Percentiles rank a stretch among this genome's conserved stretches.
Evolutionary conservation across 35 echinoderm and acorn worm species (phyloP).

Genomic region (Amphiura filiformis): DNA sequence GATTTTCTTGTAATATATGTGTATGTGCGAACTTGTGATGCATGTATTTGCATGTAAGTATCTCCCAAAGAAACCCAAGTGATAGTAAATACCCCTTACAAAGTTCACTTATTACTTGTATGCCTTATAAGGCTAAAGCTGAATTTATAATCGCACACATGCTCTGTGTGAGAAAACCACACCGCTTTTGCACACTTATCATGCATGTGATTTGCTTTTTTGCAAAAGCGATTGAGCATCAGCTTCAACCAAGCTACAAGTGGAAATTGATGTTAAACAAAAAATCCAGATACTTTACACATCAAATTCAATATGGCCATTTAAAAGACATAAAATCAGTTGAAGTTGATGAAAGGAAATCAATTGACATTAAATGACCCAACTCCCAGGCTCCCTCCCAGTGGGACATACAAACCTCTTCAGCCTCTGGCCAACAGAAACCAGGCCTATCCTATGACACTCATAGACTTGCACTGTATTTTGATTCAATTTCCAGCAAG

Average conservation of each 20-base stretch:
- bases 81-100: too few relatives aligned
- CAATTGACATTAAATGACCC: neutral
- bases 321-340: neutral
- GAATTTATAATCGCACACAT: too few relatives aligned
- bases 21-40: too few relatives aligned
- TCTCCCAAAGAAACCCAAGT: too few relatives aligned
- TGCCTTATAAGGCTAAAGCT: too few relatives aligned
- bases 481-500: slow-evolving; percentile 2
- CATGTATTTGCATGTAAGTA: too few relatives aligned
- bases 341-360: neutral
- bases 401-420: too few relatives aligned
- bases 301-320: neutral
- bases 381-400: too few relatives aligned
- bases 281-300: neutral
- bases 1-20: too few relatives aligned
- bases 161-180: too few relatives aligned
- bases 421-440: neutral
- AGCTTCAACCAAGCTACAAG: neutral
- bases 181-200: too few relatives aligned
- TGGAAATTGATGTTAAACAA: neutral
- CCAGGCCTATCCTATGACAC: neutral
- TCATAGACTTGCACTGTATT: neutral
- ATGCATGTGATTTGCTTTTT: neutral
- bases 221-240: neutral
- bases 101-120: too few relatives aligned